Percentiles rank a stretch among this genome's conserved stretches.
These are phyloP conservation scores for Cheirogaleus medius DNA, from an alignment of 2,113 vertebrate genomes.

Conservation along the genomic window DNA sequence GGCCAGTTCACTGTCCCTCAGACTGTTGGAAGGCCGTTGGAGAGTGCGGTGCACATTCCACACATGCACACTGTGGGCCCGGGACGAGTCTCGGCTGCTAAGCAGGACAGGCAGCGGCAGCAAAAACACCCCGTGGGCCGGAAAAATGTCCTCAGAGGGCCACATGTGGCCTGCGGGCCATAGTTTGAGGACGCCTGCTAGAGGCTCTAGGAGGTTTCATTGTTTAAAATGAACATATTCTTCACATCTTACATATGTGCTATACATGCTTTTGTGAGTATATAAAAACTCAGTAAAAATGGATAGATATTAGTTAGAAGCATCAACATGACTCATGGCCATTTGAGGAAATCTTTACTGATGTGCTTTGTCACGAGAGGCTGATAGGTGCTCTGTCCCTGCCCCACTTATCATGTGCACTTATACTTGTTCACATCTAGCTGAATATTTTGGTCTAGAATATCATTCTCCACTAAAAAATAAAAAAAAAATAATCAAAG, in stretches of 20 bases:
- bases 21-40: no score
- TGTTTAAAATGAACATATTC: neutral
- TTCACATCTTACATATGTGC: neutral
- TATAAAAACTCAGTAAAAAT: neutral
- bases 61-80: no score
- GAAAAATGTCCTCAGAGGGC: no score
- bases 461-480: neutral
- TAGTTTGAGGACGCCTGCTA: no score
- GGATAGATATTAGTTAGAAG: neutral
- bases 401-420: neutral
- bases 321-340: no score
- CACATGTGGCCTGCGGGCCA: no score
- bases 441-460: neutral
- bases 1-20: no score
- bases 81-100: no score
- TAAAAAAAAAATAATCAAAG: neutral
- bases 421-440: neutral
- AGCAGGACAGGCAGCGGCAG: no score
- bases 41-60: no score
- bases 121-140: no score
- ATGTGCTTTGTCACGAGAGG: neutral
- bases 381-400: neutral
- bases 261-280: neutral
- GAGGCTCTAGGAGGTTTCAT: neutral
- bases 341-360: neutral